Percentiles rank a stretch among this genome's conserved stretches.
Evolutionary conservation across 2,888 invertebrate genomes (phyloP).

Genomic region (Hyppa rectilinea): DNA sequence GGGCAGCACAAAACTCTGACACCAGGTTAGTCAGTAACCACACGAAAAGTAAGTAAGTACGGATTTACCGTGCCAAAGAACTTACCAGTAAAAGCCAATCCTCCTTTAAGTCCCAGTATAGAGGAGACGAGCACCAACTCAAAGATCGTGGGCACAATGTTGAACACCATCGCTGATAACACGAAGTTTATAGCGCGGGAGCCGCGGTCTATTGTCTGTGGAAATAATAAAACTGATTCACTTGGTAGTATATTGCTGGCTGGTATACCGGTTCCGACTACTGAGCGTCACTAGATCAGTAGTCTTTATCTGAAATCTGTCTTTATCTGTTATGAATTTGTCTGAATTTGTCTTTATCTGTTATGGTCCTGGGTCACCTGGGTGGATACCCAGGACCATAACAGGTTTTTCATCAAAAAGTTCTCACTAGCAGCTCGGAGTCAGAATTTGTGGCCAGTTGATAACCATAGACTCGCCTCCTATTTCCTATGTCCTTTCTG

Average conservation of each 20-base stretch:
- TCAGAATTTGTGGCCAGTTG: neutral
- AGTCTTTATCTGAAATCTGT: too few relatives aligned
- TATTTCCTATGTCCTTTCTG: neutral
- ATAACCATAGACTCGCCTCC: neutral
- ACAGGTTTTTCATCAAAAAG: neutral
- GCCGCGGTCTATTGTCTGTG: conserved; percentile 96
- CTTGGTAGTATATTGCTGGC: neutral
- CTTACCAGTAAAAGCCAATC: conserved; percentile 91
- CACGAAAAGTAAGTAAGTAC: too few relatives aligned
- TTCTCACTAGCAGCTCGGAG: neutral
- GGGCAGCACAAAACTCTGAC: too few relatives aligned
- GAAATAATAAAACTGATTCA: neutral
- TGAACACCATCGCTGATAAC: conserved; percentile 98
- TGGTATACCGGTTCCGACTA: neutral
- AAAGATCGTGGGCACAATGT: conserved; percentile 98
- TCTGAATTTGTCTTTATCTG: too few relatives aligned
- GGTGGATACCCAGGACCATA: too few relatives aligned
- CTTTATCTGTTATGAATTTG: too few relatives aligned
- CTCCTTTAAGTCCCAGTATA: conserved; percentile 95
- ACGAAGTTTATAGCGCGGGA: conserved; percentile 99
- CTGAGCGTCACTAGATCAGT: too few relatives aligned
- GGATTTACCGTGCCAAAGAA: too few relatives aligned
- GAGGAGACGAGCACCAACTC: conserved; percentile 97
- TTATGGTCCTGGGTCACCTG: too few relatives aligned
- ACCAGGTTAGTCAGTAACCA: too few relatives aligned